phyloP scores from a whole-genome alignment of 1,140 invertebrate species.

The Oscheius sp. region DNA sequence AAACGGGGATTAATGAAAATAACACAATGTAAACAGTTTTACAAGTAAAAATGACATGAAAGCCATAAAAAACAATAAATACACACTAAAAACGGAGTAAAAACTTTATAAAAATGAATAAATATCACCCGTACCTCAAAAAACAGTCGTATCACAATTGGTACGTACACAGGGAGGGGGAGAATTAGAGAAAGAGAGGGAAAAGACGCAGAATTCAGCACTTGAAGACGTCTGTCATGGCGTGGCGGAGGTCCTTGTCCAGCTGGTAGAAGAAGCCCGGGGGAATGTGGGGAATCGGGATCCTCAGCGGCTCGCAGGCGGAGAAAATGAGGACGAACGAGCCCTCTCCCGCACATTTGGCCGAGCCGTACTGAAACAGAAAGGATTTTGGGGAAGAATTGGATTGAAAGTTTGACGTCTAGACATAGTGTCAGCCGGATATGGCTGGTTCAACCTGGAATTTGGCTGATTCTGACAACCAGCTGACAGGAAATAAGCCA shows the following conservation, averaged over 20 bases:
- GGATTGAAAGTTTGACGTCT: neutral
- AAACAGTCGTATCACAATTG: neutral
- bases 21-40: too few species aligned
- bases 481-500: too few species aligned
- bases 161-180: neutral
- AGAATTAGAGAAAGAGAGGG: neutral
- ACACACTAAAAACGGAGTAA: too few species aligned
- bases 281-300: constrained; percentile 31
- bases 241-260: neutral
- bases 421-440: too few species aligned
- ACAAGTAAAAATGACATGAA: too few species aligned
- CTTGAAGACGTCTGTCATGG: neutral
- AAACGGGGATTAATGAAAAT: too few species aligned
- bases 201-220: too few species aligned
- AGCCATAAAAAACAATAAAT: too few species aligned
- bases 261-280: neutral
- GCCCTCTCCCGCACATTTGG: neutral
- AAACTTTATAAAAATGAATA: too few species aligned
- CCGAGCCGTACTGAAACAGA: constrained; percentile 7
- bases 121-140: too few species aligned
- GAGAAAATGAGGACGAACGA: constrained; percentile 23
- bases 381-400: neutral
- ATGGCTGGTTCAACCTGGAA: too few species aligned
- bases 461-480: too few species aligned
- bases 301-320: constrained; percentile 17